These are phyloP conservation scores for Corythaeola cristata DNA, from an alignment of 2,113 vertebrate genomes.

Conservation along the genomic window DNA sequence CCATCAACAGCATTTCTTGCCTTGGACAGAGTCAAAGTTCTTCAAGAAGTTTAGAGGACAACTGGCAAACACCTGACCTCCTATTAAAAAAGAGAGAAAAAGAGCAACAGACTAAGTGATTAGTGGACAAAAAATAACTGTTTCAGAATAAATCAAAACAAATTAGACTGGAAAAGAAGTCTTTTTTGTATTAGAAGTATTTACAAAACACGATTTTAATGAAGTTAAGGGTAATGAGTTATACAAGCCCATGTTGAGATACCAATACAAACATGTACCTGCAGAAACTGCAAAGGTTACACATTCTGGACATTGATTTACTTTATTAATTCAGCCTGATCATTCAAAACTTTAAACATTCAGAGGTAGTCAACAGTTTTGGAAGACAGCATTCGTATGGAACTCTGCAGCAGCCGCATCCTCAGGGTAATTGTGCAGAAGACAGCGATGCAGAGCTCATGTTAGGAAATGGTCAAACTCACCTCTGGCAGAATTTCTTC, in stretches of 20 bases:
- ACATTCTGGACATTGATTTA: background rate
- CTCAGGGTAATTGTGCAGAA: background rate
- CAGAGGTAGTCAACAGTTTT: background rate
- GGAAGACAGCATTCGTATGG: background rate
- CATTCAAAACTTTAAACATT: background rate
- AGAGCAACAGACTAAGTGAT: background rate
- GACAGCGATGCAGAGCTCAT: rapidly evolving
- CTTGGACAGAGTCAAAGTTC: background rate
- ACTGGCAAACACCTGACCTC: background rate
- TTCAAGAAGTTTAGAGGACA: background rate
- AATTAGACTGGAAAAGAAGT: background rate
- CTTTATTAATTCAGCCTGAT: background rate
- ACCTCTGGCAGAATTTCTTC: background rate
- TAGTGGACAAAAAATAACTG: background rate
- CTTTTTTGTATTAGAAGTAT: background rate
- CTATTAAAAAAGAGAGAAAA: background rate
- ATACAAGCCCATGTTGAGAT: background rate
- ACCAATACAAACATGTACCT: background rate
- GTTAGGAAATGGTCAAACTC: background rate
- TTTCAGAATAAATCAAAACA: background rate
- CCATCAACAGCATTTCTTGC: background rate
- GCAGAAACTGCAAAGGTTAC: background rate
- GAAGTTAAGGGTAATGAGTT: background rate
- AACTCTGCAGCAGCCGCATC: background rate
- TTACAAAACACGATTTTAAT: background rate